Percentiles rank a stretch among this genome's conserved stretches.
These are phyloP conservation scores for Pogonophryne albipinna DNA, from an alignment of 2,797 vertebrate genomes.

Conservation along the genomic window DNA sequence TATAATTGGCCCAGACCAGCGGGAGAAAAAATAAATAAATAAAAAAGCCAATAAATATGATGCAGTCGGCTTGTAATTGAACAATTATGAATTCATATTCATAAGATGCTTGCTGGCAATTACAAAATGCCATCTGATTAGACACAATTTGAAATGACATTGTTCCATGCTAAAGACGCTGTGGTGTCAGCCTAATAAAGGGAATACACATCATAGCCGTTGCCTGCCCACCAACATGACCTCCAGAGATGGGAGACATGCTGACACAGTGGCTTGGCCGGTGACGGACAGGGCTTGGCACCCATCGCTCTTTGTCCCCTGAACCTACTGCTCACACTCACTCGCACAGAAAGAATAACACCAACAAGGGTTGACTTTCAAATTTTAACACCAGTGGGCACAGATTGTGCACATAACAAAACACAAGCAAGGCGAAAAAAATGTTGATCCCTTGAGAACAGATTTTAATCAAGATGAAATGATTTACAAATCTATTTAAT, in stretches of 20 bases:
- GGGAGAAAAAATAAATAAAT: slow-evolving; percentile 50
- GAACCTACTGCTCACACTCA: slow-evolving; percentile 51
- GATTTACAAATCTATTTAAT: slow-evolving; percentile 89
- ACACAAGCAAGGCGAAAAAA: slow-evolving; percentile 71
- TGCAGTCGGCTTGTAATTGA: slow-evolving; percentile 81
- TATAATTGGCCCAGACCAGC: slow-evolving; percentile 80
- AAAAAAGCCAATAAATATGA: slow-evolving; percentile 78
- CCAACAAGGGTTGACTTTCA: slow-evolving; percentile 62
- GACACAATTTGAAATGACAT: slow-evolving; percentile 74
- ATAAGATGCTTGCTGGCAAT: slow-evolving; percentile 79
- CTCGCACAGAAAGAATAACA: slow-evolving; percentile 40
- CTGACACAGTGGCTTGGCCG: slow-evolving; percentile 73
- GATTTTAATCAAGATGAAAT: slow-evolving; percentile 88
- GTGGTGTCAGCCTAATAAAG: slow-evolving; percentile 75
- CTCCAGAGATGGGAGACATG: slow-evolving; percentile 73
- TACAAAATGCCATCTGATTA: slow-evolving; percentile 81
- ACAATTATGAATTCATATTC: slow-evolving; percentile 84
- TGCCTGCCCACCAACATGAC: slow-evolving; percentile 62
- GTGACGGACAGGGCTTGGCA: slow-evolving; percentile 74
- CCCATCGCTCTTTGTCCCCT: slow-evolving; percentile 72
- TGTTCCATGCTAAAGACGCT: slow-evolving; percentile 74
- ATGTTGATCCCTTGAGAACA: slow-evolving; percentile 80
- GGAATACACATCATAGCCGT: slow-evolving; percentile 60
- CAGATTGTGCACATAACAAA: slow-evolving; percentile 75
- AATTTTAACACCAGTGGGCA: slow-evolving; percentile 67